These are phyloP conservation scores for Pogonocherus hispidulus DNA, from an alignment of 2,888 invertebrate genomes.

Conservation along the genomic window DNA sequence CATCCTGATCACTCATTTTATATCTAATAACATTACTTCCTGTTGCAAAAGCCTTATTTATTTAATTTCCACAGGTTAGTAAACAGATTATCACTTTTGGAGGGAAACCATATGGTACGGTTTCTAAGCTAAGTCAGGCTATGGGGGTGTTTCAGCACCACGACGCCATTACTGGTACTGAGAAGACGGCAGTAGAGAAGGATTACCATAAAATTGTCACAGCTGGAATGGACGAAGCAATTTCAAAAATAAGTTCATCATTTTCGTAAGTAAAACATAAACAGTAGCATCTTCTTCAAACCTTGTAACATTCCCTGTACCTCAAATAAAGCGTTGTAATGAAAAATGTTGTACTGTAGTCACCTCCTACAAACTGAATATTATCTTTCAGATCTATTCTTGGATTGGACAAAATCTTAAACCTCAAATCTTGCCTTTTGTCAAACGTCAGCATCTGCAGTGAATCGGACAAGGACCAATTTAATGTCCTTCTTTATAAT, in stretches of 20 bases:
- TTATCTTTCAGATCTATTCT: conserved; percentile 11
- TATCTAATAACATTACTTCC: too few species aligned
- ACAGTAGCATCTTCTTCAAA: too few species aligned
- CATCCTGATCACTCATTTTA: not conserved
- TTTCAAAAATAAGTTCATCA: not conserved
- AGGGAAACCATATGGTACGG: conserved; percentile 67
- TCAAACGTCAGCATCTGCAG: conserved; percentile 76
- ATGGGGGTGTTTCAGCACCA: conserved; percentile 93
- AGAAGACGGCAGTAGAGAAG: conserved; percentile 84
- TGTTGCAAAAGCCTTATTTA: too few species aligned
- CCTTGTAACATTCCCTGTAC: too few species aligned
- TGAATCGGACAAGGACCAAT: conserved; percentile 43
- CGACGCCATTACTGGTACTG: conserved; percentile 90
- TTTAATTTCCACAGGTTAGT: conserved; percentile 69
- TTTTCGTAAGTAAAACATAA: conserved; percentile 30
- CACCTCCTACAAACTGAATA: not conserved
- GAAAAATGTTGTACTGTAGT: not conserved
- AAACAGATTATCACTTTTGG: conserved; percentile 78
- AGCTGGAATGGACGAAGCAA: conserved; percentile 67
- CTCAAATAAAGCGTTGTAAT: not conserved
- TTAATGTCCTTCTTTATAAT: conserved; percentile 75
- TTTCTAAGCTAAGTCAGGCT: conserved; percentile 59
- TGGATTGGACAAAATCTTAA: conserved; percentile 11
- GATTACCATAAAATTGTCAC: conserved; percentile 86
- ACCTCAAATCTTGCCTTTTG: conserved; percentile 71